A percentile compares a stretch with the other conserved stretches of the same genome.
Conservation (phyloP, 2,113 vertebrate genomes). For the Acinonyx jubatus region DNA sequence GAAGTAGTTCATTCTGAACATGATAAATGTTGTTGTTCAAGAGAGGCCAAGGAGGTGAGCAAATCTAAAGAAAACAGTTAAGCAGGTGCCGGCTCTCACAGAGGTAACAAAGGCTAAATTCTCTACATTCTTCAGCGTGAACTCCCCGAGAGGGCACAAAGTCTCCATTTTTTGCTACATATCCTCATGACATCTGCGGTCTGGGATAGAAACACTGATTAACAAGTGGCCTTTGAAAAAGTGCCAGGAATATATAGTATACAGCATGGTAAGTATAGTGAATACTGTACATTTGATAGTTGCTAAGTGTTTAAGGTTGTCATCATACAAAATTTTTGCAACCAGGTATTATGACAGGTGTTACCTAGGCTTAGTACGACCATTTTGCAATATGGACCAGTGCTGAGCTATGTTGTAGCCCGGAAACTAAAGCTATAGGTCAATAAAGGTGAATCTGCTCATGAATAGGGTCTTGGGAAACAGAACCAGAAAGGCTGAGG, state of each 20-base stretch:
- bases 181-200: accelerated
- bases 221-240: neutral
- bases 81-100: accelerated
- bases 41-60: neutral
- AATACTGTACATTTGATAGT: neutral
- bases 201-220: neutral
- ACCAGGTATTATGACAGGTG: too few species aligned
- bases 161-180: accelerated
- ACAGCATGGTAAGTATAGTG: accelerated
- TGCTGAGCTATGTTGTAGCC: too few species aligned
- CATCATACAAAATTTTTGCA: too few species aligned
- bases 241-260: neutral
- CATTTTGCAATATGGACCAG: neutral
- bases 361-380: neutral
- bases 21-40: neutral
- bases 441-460: accelerated
- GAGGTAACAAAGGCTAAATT: neutral
- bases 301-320: neutral
- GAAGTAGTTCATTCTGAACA: neutral
- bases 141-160: neutral
- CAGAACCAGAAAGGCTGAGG: accelerated
- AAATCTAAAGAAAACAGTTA: accelerated
- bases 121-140: neutral
- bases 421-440: neutral
- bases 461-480: neutral